Base-by-base conservation (phyloP, 2,888 invertebrate genomes). In the Yponomeuta plumbellus region DNA sequence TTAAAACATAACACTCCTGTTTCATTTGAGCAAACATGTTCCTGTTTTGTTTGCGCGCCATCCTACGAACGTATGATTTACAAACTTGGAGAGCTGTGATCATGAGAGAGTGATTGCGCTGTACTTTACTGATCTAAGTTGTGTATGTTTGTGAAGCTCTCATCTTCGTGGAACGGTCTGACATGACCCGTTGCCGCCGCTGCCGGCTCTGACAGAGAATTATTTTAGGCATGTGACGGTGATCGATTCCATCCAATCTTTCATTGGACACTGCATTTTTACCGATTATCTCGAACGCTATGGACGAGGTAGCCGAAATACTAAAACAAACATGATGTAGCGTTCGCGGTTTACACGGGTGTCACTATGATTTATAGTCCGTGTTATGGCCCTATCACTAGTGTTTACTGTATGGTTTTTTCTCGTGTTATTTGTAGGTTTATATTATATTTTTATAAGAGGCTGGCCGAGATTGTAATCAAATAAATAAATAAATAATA, bases 201-300 rank as follows among this genome's bases (percentile, higher is more conserved):
- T 79, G 44, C 44, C 44, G 13, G 17, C 44, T 17, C 44, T 81
- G 84, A 85, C 80, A 80, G 77, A 80, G 80, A 79, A 84, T 88
- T 84, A 85, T 87, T 86, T 88, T 82, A 82, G 80, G 84, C 78
- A 81, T 85, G 80, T 85, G 89, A 90, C 88, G 85, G 85, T 88
- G 89, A 91, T 91, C 80, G 89, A 90, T 90, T 84, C 76, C 83
- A 85, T 87, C 79, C 79, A 79, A 84, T 86, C 85, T 84, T 74
- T 80, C 79, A 81, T 81, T 74, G 71, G 88, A 90, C 88, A 83
- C 81, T 77, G 73, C 79, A 80, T 83, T 84, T 84, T 83, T 83
- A 81, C 80, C 79, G 76, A 76, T 74, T 72, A 56, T 11, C 61
- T 61, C 44, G 62, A 67, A 66, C 61, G 66, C 61, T 67, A 65